phyloP scores from a whole-genome alignment of 2,888 invertebrate genomes.

The Listrodromus nycthemerus region DNA sequence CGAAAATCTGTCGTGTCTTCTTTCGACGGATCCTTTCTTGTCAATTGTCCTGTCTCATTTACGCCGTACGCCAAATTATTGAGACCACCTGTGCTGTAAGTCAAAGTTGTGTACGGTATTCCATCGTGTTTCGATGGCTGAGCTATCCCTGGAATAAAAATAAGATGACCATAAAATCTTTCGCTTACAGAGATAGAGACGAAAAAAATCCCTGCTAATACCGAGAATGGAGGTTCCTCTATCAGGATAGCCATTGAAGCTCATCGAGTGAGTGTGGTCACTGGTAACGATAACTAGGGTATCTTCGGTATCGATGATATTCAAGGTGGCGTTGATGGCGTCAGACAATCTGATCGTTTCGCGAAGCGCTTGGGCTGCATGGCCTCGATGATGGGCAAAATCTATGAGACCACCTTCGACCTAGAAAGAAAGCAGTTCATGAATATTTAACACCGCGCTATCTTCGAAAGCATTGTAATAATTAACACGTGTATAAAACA shows the following conservation, averaged over 20 bases:
- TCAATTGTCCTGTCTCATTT: conserved; percentile 81
- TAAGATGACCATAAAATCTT: neutral
- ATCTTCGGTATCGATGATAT: conserved; percentile 87
- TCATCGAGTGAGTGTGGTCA: conserved; percentile 92
- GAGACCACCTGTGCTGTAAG: conserved; percentile 92
- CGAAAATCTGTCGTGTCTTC: conserved; percentile 87
- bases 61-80: conserved; percentile 87
- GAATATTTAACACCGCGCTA: neutral
- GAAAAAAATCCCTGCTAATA: conserved; percentile 76
- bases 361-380: conserved; percentile 90
- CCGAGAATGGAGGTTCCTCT: conserved; percentile 90
- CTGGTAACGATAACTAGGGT: conserved; percentile 94
- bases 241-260: conserved; percentile 91
- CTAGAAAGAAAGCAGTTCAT: conserved; percentile 82
- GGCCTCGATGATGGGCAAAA: conserved; percentile 93
- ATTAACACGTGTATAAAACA: neutral
- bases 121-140: conserved; percentile 87
- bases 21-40: conserved; percentile 87
- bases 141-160: conserved; percentile 86
- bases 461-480: neutral
- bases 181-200: neutral
- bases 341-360: conserved; percentile 93
- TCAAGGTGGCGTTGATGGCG: conserved; percentile 89
- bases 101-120: conserved; percentile 91
- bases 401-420: conserved; percentile 95